These are phyloP conservation scores for Sminthurinus aureus DNA, from an alignment of 2,888 invertebrate genomes.

Conservation along the genomic window DNA sequence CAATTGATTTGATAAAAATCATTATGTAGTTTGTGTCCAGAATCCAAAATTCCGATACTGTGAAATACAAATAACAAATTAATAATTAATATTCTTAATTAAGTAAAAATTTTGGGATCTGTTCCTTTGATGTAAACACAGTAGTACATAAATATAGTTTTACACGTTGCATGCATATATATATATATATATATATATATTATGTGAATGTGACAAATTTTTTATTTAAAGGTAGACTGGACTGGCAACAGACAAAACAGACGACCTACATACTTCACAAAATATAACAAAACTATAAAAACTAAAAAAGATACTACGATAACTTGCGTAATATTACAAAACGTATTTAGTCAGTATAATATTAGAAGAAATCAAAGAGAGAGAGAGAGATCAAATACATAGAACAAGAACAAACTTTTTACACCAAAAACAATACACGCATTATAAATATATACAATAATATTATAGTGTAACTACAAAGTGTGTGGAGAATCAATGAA, in stretches of 20 bases:
- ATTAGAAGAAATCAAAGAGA: not conserved
- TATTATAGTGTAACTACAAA: not conserved
- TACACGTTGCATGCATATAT: not conserved
- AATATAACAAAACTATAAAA: not conserved
- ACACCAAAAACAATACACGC: not conserved
- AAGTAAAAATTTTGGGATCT: no score
- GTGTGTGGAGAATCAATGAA: not conserved
- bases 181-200: not conserved
- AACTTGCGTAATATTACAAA: no score
- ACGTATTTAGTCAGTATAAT: not conserved
- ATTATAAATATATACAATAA: not conserved
- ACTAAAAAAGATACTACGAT: no score
- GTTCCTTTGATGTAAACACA: not conserved
- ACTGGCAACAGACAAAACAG: not conserved
- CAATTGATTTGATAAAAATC: no score
- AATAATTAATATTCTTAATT: no score
- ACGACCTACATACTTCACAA: not conserved
- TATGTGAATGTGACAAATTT: not conserved
- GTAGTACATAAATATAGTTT: not conserved
- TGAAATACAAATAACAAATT: no score
- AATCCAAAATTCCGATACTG: no score
- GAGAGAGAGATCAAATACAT: no score
- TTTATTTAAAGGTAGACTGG: not conserved
- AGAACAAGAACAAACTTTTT: not conserved
- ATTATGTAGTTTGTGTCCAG: no score